Conservation (phyloP, 37 sponge, comb jelly and placozoan genomes). For the Aplysina aerophoba region DNA sequence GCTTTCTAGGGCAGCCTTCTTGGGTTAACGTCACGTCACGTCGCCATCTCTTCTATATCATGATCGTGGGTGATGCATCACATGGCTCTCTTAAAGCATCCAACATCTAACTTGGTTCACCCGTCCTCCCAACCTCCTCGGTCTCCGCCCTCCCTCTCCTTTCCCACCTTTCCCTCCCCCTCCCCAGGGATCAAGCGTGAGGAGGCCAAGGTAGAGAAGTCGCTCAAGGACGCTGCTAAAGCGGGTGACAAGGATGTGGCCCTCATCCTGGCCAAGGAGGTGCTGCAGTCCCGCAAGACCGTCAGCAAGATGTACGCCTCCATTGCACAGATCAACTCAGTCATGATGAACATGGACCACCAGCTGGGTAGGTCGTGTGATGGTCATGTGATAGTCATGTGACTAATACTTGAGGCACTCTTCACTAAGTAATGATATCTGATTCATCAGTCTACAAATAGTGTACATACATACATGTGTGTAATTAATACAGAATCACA, state of each 20-base stretch:
- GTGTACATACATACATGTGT: no score
- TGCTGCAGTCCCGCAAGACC: conserved; percentile 90
- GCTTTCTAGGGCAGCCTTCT: no score
- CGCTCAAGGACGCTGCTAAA: conserved; percentile 98
- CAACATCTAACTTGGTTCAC: no score
- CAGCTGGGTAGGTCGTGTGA: conserved; percentile 69
- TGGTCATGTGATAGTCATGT: not conserved
- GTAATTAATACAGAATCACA: no score
- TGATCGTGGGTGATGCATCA: no score
- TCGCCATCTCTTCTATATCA: no score
- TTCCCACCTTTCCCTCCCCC: not conserved
- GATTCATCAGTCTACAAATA: no score
- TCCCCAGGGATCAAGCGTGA: conserved; percentile 82
- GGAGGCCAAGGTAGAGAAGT: conserved; percentile 90
- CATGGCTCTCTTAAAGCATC: no score
- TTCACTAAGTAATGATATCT: no score
- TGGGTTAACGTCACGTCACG: no score
- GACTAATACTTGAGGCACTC: no score
- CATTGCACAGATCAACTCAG: conserved; percentile 99
- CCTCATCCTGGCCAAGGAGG: conserved; percentile 95
- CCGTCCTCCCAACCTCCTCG: not conserved
- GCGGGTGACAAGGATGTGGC: conserved; percentile 92
- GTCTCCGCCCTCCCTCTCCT: not conserved
- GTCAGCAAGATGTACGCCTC: conserved; percentile 94
- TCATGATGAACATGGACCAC: conserved; percentile 94